A percentile compares a stretch with the other conserved stretches of the same genome.
Evolutionary conservation across 2,888 invertebrate species (phyloP).

Genomic region (Meandrusa payeni): DNA sequence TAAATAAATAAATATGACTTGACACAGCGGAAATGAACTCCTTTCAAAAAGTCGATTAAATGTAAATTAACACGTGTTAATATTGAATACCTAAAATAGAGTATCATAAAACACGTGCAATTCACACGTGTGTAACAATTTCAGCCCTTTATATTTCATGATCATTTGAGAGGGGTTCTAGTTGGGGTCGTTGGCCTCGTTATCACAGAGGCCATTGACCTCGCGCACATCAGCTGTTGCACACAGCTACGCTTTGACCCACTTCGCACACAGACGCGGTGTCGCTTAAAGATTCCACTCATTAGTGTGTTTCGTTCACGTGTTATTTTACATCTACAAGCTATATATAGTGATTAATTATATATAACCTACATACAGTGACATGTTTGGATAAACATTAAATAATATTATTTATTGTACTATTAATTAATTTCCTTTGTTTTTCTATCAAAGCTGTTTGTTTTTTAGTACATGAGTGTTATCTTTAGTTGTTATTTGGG

Average conservation of each 20-base stretch:
- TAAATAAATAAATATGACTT: too few species aligned
- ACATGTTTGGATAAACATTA: background rate
- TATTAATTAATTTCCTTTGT: too few species aligned
- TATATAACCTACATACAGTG: conserved; percentile 1
- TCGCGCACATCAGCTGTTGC: conserved; percentile 54
- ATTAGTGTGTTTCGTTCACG: conserved; percentile 19
- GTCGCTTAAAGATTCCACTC: conserved; percentile 22
- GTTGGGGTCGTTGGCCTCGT: conserved; percentile 48
- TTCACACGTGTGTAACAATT: background rate
- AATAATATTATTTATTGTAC: too few species aligned
- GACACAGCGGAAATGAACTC: too few species aligned
- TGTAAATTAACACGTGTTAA: too few species aligned
- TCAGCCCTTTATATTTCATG: conserved; percentile 10
- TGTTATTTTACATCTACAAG: conserved; percentile 6
- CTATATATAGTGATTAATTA: conserved; percentile 2
- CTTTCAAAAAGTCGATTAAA: too few species aligned
- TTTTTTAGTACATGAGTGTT: too few species aligned
- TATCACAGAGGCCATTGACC: conserved; percentile 51
- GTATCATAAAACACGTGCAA: background rate
- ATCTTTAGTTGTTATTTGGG: too few species aligned
- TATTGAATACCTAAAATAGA: too few species aligned
- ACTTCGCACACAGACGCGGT: conserved; percentile 46
- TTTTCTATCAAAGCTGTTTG: too few species aligned
- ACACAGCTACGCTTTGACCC: conserved; percentile 53
- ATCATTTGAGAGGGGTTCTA: background rate